phyloP scores from a whole-genome alignment of 2,888 invertebrate genomes.

The Patella ulyssiponensis region DNA sequence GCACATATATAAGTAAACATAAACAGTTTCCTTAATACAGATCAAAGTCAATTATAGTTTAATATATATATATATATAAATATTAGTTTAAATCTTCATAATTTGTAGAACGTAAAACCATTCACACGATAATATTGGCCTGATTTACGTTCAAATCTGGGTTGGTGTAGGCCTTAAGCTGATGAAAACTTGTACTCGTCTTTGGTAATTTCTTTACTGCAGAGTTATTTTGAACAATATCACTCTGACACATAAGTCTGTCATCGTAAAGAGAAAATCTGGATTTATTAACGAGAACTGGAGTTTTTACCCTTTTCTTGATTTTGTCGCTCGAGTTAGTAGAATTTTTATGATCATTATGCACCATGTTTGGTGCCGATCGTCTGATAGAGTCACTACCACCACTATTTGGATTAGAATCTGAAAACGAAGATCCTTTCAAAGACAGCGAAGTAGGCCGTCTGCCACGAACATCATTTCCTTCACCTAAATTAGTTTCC shows the following conservation, averaged over 20 bases:
- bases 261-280: conserved; percentile 90
- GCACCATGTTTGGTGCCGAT: conserved; percentile 13
- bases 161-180: conserved; percentile 34
- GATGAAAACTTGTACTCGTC: conserved; percentile 49
- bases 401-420: not conserved
- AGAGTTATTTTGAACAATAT: conserved; percentile 22
- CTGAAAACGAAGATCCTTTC: conserved; percentile 33
- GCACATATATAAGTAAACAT: too few species aligned
- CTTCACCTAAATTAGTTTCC: conserved; percentile 41
- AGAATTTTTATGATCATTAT: conserved; percentile 16
- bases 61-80: too few species aligned
- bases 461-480: conserved; percentile 25
- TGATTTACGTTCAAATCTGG: not conserved
- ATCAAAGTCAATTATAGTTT: too few species aligned
- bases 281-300: conserved; percentile 51
- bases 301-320: conserved; percentile 58
- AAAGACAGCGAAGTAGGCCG: conserved; percentile 59
- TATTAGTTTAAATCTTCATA: too few species aligned
- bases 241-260: conserved; percentile 80
- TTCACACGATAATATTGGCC: too few species aligned
- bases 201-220: conserved; percentile 33
- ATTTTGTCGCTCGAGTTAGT: conserved; percentile 53
- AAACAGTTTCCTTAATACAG: too few species aligned
- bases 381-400: not conserved
- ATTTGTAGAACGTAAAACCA: too few species aligned